phyloP scores from a whole-genome alignment of 1,140 invertebrate genomes.

The Drosophila subpulchrella region DNA sequence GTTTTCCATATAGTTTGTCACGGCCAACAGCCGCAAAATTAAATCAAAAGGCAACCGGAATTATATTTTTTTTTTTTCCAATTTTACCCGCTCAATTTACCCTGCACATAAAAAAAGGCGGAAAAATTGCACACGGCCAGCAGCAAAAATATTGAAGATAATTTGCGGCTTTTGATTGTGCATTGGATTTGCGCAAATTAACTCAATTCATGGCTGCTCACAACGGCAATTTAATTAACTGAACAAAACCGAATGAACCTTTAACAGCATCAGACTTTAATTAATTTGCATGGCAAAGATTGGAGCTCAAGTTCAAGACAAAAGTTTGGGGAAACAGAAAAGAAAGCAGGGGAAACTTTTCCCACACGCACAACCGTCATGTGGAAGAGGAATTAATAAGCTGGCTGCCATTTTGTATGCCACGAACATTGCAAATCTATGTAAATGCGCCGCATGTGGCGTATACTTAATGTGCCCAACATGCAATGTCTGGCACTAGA shows the following conservation, averaged over 20 bases:
- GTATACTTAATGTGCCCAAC: conserved; percentile 72
- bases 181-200: conserved; percentile 73
- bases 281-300: conserved; percentile 19
- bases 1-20: conserved; percentile 46
- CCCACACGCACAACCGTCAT: conserved; percentile 39
- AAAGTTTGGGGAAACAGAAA: conserved; percentile 6
- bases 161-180: conserved; percentile 59
- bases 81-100: conserved; percentile 58
- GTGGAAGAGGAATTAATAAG: conserved; percentile 69
- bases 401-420: conserved; percentile 50
- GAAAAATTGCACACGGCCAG: conserved; percentile 16
- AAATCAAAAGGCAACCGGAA: conserved; percentile 63
- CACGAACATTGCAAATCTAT: conserved; percentile 67
- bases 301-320: conserved; percentile 26
- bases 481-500: conserved; percentile 47
- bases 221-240: conserved; percentile 69
- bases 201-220: conserved; percentile 65
- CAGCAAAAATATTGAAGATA: conserved; percentile 68
- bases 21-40: conserved; percentile 53
- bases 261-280: conserved; percentile 30
- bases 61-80: conserved; percentile 14
- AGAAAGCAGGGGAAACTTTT: conserved; percentile 12
- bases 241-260: conserved; percentile 19
- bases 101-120: conserved; percentile 26
- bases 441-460: conserved; percentile 73